Evolutionary conservation across 2,888 invertebrate genomes (phyloP).

Genomic region (Endotricha flammealis): DNA sequence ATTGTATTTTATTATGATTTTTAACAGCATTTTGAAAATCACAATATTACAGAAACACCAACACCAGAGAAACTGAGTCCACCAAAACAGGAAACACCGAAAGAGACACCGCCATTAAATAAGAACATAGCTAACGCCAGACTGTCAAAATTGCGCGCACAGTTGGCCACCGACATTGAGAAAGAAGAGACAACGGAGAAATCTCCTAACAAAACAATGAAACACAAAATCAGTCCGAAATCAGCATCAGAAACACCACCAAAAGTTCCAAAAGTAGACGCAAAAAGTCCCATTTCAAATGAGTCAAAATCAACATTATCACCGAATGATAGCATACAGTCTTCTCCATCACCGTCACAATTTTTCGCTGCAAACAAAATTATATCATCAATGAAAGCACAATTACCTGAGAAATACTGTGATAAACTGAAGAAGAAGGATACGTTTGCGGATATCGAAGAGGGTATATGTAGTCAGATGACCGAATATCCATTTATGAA

Average conservation of each 20-base stretch:
- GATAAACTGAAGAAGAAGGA: slow-evolving; percentile 54
- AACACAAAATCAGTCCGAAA: slow-evolving; percentile 32
- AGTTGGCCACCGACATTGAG: slow-evolving; percentile 39
- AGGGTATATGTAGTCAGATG: slow-evolving; percentile 62
- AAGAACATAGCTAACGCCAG: slow-evolving; percentile 47
- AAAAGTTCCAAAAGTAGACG: slow-evolving; percentile 27
- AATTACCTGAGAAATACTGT: slow-evolving; percentile 57
- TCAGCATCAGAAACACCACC: slow-evolving; percentile 32
- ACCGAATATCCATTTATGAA: slow-evolving; percentile 63
- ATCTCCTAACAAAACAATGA: slow-evolving; percentile 26
- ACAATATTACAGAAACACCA: slow-evolving; percentile 21
- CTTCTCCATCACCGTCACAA: slow-evolving; percentile 60
- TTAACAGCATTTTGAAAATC: neutral
- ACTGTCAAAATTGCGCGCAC: slow-evolving; percentile 43
- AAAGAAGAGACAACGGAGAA: slow-evolving; percentile 31
- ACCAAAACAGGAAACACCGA: slow-evolving; percentile 19
- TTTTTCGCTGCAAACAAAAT: slow-evolving; percentile 70
- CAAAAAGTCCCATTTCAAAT: slow-evolving; percentile 40
- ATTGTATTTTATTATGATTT: neutral
- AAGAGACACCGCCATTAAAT: slow-evolving; percentile 31
- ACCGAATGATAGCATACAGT: slow-evolving; percentile 54
- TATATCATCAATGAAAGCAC: slow-evolving; percentile 68
- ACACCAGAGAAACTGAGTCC: slow-evolving; percentile 27
- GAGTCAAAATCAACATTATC: slow-evolving; percentile 46
- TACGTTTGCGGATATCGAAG: slow-evolving; percentile 66